Percentiles rank a stretch among this genome's conserved stretches.
These are phyloP conservation scores for Nemotelus nigrinus DNA, from an alignment of 2,888 invertebrate species.

Conservation along the genomic window DNA sequence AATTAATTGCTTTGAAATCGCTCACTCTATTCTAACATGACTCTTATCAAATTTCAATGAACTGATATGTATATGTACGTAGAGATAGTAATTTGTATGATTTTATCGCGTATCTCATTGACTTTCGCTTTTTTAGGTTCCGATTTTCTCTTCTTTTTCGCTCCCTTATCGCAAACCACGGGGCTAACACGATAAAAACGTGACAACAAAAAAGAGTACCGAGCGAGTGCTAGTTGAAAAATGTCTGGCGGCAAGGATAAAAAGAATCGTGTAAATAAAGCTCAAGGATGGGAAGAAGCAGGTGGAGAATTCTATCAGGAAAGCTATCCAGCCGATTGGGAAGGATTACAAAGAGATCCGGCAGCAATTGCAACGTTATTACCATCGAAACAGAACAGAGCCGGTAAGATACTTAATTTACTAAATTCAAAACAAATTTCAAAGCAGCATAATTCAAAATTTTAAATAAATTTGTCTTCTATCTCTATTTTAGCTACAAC, in stretches of 20 bases:
- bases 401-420: constrained; percentile 65
- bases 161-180: no score
- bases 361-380: constrained; percentile 79
- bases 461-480: background rate
- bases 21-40: background rate
- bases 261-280: constrained; percentile 68
- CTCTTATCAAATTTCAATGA: background rate
- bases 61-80: no score
- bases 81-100: no score
- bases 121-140: no score
- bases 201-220: no score
- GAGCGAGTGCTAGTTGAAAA: background rate
- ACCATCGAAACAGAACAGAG: constrained; percentile 82
- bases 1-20: constrained; percentile 24
- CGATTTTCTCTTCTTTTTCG: no score
- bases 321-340: constrained; percentile 78
- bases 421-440: constrained; percentile 1
- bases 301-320: constrained; percentile 88
- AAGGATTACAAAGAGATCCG: constrained; percentile 78
- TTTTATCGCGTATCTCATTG: no score
- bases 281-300: constrained; percentile 84
- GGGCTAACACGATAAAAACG: no score
- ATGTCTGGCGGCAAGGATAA: constrained; percentile 72
- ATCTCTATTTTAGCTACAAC: constrained; percentile 58
- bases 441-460: background rate